Base-by-base conservation (phyloP, 2,888 invertebrate species). In the Celastrina argiolus region DNA sequence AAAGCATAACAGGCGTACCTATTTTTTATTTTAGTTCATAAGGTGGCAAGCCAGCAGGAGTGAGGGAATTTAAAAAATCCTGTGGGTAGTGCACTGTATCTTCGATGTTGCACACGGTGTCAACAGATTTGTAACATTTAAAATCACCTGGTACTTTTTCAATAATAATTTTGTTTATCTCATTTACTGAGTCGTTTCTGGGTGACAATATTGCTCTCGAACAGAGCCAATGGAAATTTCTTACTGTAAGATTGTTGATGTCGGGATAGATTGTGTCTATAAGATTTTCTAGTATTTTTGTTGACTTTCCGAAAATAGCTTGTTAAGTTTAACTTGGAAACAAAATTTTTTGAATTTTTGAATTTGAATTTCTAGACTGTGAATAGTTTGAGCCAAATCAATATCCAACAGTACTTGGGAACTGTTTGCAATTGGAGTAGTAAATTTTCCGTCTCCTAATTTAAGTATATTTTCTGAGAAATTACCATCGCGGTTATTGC, bases 181-280 rank as follows among this genome's bases (percentile, higher is more conserved):
- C 72, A 58, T 73, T 73, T 63, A 73, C 75, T 16, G 68, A 68
- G 22, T 74, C 71, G 69, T 76, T 74, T 7, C 73, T 73, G 31
- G 75, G n/a, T 73, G 74, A 41, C 73, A 71, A 69, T 71, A 73
- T 74, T 67, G 72, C 73, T 39, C 74, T 73, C 31, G 51, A 72
- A 73, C 70, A 73, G 66, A 73, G 10, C 73, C 72, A 73, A 72
- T n/a, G 64, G 69, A 69, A 71, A 73, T 31, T 73, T 67, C 12
- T 66, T 72, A 68, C 71, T 31, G 4, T 66, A 59, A 73, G 67
- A 63, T 69, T 70, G 26, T 68, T 67, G 22, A 70, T 67, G 56
- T 68, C 67, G 65, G 64, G 66, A 45, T 69, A 69, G 67, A 73
- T 64, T 16, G 72, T 68, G 68, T 73, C 66, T 69, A 73, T 71